phyloP scores from a whole-genome alignment of 2,797 vertebrate species.

The Danio choprae region DNA sequence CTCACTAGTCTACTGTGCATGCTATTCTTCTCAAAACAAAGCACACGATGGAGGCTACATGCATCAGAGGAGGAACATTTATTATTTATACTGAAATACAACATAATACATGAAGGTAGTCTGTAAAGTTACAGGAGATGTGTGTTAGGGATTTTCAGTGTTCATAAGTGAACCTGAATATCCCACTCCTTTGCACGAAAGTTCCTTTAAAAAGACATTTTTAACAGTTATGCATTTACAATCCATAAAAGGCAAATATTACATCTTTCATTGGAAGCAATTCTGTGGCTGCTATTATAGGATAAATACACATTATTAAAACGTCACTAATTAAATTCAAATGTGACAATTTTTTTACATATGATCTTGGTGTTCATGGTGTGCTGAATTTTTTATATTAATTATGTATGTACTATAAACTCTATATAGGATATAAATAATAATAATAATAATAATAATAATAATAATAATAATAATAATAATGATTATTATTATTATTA shows the following conservation, averaged over 20 bases:
- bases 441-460: too few species aligned
- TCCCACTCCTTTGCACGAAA: neutral
- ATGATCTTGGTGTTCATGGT: neutral
- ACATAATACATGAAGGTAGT: slow-evolving; percentile 18
- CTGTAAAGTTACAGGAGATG: slow-evolving; percentile 12
- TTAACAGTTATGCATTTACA: neutral
- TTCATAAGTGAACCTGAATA: slow-evolving; percentile 39
- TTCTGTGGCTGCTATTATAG: neutral
- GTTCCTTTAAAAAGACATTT: neutral
- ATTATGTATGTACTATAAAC: too few species aligned
- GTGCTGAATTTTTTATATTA: neutral
- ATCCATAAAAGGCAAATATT: neutral
- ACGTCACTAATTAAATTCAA: neutral
- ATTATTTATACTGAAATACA: slow-evolving; percentile 57
- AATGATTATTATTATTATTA: too few species aligned
- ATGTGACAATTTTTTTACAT: neutral
- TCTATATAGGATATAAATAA: too few species aligned
- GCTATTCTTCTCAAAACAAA: slow-evolving; percentile 60
- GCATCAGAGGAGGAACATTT: slow-evolving; percentile 56
- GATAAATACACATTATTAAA: neutral
- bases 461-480: too few species aligned
- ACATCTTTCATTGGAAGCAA: neutral
- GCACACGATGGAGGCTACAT: slow-evolving; percentile 28
- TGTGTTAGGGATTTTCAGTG: slow-evolving; percentile 45
- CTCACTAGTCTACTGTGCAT: slow-evolving; percentile 66